These are phyloP conservation scores for Brachyhypopomus gauderio DNA, from an alignment of 2,113 vertebrate genomes.

Conservation along the genomic window DNA sequence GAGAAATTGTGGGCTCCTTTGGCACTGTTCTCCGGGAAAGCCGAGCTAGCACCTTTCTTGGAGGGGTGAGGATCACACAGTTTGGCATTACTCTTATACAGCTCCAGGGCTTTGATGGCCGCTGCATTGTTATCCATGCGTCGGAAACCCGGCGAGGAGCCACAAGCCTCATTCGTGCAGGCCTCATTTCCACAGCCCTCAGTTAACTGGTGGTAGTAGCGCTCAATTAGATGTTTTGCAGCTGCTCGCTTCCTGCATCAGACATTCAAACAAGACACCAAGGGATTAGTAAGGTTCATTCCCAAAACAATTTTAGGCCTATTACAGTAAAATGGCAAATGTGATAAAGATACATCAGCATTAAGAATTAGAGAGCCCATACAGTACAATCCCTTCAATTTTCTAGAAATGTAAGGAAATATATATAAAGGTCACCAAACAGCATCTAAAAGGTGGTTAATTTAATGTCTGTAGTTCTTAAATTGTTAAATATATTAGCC, in stretches of 20 bases:
- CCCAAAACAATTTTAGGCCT: neutral
- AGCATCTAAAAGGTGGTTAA: neutral
- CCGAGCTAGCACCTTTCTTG: constrained; percentile 95
- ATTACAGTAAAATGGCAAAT: neutral
- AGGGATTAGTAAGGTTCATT: constrained; percentile 72
- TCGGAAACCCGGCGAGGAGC: constrained; percentile 89
- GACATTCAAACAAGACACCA: constrained; percentile 82
- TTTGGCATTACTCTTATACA: constrained; percentile 98
- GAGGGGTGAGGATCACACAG: constrained; percentile 95
- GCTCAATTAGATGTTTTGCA: constrained; percentile 99
- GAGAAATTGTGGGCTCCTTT: constrained; percentile 81
- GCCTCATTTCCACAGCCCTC: constrained; percentile 99
- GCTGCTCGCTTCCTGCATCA: constrained; percentile 96
- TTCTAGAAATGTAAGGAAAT: neutral
- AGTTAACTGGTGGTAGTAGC: constrained; percentile 99
- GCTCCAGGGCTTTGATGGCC: constrained; percentile 95
- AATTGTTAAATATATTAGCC: neutral
- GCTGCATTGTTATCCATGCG: constrained; percentile 97
- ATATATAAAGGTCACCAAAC: neutral
- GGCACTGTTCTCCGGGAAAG: constrained; percentile 86
- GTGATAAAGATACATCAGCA: neutral
- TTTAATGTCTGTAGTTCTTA: neutral
- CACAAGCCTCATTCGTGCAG: constrained; percentile 98
- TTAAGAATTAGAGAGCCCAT: neutral
- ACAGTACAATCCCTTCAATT: neutral